Percentiles rank a stretch among this genome's conserved stretches.
These are phyloP conservation scores for Aix galericulata DNA, from an alignment of 2,113 vertebrate genomes.

Conservation along the genomic window DNA sequence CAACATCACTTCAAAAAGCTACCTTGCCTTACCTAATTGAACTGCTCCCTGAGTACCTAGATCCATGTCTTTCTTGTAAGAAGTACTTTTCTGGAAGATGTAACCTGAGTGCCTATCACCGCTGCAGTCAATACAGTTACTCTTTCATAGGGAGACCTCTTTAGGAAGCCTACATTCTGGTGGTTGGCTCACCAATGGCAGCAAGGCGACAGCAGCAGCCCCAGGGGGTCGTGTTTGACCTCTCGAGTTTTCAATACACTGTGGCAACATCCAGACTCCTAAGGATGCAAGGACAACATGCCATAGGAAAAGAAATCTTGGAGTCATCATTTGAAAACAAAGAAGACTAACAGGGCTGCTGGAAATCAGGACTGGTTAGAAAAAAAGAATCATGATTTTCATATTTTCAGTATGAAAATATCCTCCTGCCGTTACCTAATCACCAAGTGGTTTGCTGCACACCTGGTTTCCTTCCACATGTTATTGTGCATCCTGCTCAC, in stretches of 20 bases:
- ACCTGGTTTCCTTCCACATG: background rate
- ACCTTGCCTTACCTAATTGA: background rate
- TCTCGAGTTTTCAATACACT: rapidly evolving
- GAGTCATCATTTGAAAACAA: background rate
- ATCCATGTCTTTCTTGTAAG: background rate
- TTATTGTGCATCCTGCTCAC: background rate
- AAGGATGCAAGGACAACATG: background rate
- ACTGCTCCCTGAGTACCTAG: background rate
- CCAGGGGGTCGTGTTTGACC: too few relatives aligned
- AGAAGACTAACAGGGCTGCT: background rate
- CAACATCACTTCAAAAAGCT: rapidly evolving
- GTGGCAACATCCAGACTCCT: background rate
- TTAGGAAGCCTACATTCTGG: rapidly evolving
- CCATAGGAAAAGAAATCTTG: background rate
- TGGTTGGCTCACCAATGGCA: rapidly evolving
- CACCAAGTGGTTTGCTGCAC: background rate
- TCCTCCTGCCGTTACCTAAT: background rate
- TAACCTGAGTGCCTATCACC: background rate
- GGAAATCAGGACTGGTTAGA: background rate
- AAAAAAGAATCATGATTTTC: background rate
- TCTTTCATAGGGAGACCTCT: background rate
- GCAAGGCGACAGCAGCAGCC: background rate
- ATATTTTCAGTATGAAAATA: background rate
- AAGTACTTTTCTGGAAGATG: background rate
- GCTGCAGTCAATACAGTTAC: background rate